Percentiles rank a stretch among this genome's conserved stretches.
Conservation (phyloP, 2,113 vertebrate species). For the Apeltes quadracus region DNA sequence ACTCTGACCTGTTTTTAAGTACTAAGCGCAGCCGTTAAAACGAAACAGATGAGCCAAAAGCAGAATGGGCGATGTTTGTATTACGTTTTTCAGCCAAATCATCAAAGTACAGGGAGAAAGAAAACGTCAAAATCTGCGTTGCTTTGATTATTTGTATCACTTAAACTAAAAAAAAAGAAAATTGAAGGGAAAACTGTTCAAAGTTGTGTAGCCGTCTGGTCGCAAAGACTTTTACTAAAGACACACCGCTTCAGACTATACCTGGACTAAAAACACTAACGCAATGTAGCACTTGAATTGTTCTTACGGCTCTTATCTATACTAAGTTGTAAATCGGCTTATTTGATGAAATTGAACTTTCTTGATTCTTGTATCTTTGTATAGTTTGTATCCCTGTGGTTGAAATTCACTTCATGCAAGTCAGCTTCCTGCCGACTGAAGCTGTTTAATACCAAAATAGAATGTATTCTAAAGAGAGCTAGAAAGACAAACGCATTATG, state of each 20-base stretch:
- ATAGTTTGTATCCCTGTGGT: too few species aligned
- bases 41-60: background rate
- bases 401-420: too few species aligned
- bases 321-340: too few species aligned
- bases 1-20: background rate
- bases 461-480: background rate
- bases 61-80: background rate
- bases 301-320: too few species aligned
- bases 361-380: too few species aligned
- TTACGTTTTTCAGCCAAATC: background rate
- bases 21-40: constrained; percentile 7
- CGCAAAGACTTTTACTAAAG: background rate
- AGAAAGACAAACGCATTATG: background rate
- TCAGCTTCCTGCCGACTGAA: background rate
- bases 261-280: too few species aligned
- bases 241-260: too few species aligned
- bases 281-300: too few species aligned
- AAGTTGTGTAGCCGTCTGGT: background rate
- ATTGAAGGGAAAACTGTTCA: background rate
- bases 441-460: background rate
- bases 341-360: too few species aligned
- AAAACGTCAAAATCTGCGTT: background rate
- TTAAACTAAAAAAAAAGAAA: background rate
- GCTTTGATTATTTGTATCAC: background rate
- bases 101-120: background rate